phyloP scores from a whole-genome alignment of 2,797 vertebrate species.

The Chlorospingus semifuscus region DNA sequence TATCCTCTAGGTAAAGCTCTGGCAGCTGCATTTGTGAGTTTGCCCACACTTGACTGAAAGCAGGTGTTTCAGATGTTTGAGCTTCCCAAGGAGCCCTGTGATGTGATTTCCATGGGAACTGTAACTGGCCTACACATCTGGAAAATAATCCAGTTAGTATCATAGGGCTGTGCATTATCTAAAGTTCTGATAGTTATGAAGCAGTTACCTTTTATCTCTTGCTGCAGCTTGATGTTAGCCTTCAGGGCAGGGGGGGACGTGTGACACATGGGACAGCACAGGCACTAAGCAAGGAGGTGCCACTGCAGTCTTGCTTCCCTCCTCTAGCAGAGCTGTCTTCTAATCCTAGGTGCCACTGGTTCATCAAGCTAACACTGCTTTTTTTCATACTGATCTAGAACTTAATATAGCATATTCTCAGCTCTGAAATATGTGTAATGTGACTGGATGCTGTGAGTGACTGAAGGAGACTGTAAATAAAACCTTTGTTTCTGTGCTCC shows the following conservation, averaged over 20 bases:
- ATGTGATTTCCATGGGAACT: neutral
- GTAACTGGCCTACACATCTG: neutral
- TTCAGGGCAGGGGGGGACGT: accelerated
- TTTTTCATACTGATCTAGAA: neutral
- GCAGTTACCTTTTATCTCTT: neutral
- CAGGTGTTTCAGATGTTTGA: neutral
- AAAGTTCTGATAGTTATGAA: neutral
- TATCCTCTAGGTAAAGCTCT: neutral
- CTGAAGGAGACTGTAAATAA: neutral
- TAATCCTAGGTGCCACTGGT: neutral
- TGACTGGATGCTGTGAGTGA: neutral
- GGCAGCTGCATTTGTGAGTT: neutral
- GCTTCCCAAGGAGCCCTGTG: neutral
- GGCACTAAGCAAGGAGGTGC: neutral
- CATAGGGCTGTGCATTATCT: neutral
- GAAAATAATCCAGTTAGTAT: neutral
- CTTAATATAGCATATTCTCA: neutral
- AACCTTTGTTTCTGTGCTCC: neutral
- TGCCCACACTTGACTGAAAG: neutral
- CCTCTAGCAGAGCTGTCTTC: neutral
- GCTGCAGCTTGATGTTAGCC: neutral
- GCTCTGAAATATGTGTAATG: neutral
- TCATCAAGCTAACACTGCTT: neutral
- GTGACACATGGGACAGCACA: neutral
- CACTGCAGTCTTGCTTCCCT: neutral